Conservation (phyloP, 2,113 vertebrate genomes). For the Casuarius casuarius region DNA sequence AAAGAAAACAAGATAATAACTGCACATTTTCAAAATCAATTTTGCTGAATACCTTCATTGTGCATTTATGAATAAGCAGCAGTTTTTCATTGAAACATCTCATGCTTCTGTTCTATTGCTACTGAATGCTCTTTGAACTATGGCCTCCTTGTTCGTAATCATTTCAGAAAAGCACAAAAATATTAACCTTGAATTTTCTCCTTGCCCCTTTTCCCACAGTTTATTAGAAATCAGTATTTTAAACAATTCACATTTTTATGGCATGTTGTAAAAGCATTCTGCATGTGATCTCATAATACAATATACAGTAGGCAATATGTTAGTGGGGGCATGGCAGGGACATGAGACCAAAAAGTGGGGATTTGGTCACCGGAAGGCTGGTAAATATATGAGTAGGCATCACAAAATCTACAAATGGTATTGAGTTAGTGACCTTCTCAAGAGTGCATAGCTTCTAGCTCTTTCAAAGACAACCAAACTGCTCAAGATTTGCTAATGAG, state of each 20-base stretch:
- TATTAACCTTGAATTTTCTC: background rate
- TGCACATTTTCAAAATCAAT: background rate
- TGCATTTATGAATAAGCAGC: background rate
- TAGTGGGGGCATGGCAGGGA: background rate
- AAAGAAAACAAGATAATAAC: background rate
- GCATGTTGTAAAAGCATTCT: background rate
- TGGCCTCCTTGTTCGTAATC: background rate
- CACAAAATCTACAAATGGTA: background rate
- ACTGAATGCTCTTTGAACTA: background rate
- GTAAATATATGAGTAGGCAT: background rate
- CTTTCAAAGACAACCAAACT: background rate
- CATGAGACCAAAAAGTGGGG: background rate
- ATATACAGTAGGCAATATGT: background rate
- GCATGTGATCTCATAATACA: background rate
- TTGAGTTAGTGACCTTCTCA: background rate
- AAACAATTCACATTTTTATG: background rate
- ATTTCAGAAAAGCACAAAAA: background rate
- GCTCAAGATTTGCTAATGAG: background rate
- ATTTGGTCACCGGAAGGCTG: background rate
- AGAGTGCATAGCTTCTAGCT: background rate
- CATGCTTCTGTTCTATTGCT: background rate
- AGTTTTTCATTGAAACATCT: background rate
- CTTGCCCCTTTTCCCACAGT: background rate
- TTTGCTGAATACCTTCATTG: constrained; percentile 34
- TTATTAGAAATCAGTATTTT: constrained; percentile 1